A percentile compares a stretch with the other conserved stretches of the same genome.
Evolutionary conservation across 2,888 invertebrate genomes (phyloP).

Genomic region (Pristionchus exspectatus): DNA sequence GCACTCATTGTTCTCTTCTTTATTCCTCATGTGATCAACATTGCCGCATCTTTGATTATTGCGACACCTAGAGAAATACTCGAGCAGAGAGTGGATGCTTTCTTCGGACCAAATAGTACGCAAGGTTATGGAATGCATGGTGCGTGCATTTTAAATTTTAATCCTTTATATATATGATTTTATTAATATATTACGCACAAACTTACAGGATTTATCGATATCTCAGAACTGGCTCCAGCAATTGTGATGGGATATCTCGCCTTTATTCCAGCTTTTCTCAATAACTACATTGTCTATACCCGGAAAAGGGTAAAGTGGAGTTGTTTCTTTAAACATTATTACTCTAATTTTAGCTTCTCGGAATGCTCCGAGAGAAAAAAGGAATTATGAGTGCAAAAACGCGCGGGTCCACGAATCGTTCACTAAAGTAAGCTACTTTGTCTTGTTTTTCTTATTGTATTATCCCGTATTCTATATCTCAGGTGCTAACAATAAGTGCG

Average conservation of each 20-base stretch:
- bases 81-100: background rate
- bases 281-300: background rate
- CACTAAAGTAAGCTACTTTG: background rate
- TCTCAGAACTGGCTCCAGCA: background rate
- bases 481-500: background rate
- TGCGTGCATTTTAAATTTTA: background rate
- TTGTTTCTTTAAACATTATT: background rate
- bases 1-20: background rate
- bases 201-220: background rate
- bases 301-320: background rate
- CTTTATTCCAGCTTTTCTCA: background rate
- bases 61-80: background rate
- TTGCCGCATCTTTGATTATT: background rate
- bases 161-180: background rate
- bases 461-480: background rate
- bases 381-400: background rate
- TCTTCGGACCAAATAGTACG: background rate
- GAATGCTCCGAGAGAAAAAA: background rate
- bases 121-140: background rate
- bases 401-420: background rate
- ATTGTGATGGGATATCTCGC: background rate
- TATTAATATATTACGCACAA: background rate
- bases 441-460: background rate
- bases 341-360: background rate
- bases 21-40: background rate